Conservation (phyloP, 2,797 vertebrate genomes). For the Gymnocypris eckloni region DNA sequence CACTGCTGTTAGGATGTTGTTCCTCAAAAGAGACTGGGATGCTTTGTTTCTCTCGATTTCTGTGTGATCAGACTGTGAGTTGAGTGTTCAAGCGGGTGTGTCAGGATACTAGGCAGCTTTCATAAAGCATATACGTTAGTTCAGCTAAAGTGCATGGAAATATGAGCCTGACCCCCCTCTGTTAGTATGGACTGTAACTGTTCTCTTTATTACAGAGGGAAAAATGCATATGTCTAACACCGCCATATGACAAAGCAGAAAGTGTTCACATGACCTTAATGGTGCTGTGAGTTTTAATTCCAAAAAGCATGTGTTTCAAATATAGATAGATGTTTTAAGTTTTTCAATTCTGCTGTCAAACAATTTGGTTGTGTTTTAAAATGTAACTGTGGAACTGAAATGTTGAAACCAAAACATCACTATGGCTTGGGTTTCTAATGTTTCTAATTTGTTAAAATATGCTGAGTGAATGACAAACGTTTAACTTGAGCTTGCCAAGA, state of each 20-base stretch:
- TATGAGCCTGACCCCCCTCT: conserved; percentile 77
- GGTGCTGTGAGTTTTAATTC: conserved; percentile 74
- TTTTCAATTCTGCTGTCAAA: conserved; percentile 74
- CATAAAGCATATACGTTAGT: conserved; percentile 69
- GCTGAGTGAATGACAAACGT: conserved; percentile 75
- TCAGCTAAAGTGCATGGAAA: conserved; percentile 80
- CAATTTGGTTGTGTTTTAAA: conserved; percentile 72
- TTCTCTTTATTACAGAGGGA: conserved; percentile 66
- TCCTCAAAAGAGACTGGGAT: conserved; percentile 35
- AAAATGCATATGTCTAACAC: conserved; percentile 41
- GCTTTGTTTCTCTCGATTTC: conserved; percentile 49
- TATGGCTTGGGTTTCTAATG: conserved; percentile 70
- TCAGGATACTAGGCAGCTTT: conserved; percentile 24
- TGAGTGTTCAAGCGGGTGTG: conserved; percentile 17
- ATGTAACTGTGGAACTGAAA: conserved; percentile 69
- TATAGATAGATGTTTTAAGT: conserved; percentile 84
- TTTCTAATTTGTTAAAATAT: conserved; percentile 73
- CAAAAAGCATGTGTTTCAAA: conserved; percentile 83
- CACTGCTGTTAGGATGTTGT: conserved; percentile 20
- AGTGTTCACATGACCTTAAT: conserved; percentile 81
- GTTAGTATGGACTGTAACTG: conserved; percentile 77
- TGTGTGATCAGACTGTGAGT: conserved; percentile 28
- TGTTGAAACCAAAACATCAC: conserved; percentile 71
- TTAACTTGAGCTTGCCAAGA: conserved; percentile 71
- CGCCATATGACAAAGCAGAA: conserved; percentile 69